Evolutionary conservation across 2,888 invertebrate species (phyloP), one percentile per base, ranked within the genome.

Genomic region (Sisyra nigra): DNA sequence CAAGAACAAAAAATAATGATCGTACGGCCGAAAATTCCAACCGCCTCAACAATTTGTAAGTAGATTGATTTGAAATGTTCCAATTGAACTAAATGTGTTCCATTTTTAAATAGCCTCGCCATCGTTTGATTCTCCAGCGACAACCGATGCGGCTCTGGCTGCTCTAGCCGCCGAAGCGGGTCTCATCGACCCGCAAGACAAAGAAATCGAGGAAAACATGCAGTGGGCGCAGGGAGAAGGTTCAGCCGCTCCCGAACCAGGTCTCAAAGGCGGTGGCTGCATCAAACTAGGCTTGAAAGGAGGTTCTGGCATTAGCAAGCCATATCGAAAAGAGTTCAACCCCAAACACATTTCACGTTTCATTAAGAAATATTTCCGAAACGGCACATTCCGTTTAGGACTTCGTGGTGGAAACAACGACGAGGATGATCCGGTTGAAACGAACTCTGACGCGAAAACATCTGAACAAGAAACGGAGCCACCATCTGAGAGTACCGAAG

Each of bases 131-230:
- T 69, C 71, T 5, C 72, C 73, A 6, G 73, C 71, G 2, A 72
- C 73, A 3, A 74, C 72, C 2, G 75, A 75, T 50, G 72, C 74
- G 2, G 74, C 74, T 2, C 53, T 76, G 9, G 72, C 74, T 11
- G 74, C 74, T 4, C 54, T 76, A 14, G 74, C 74, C 7, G 74
- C 73, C 1, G 76, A 75, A 53, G 72, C 74, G 19, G 73, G 74
- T 2, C 56, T 75, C 3, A 69, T 74, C 33, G 72, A 72, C 50
- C 69, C 72, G 0, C 54, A 55, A 2, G 55, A 54, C 17, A 50
- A 55, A 18, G 55, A 53, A 32, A 46, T 49, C 35, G 37, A 46
- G 42, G 3, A 49, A 46, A 2, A 44, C 34, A 9, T 45, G 43
- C 3, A 46, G 42, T 40, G 35, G 39, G 8, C 29, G 3, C 8